Conservation (phyloP, 2,888 invertebrate genomes). For the Chamaedrilus cognettii region DNA sequence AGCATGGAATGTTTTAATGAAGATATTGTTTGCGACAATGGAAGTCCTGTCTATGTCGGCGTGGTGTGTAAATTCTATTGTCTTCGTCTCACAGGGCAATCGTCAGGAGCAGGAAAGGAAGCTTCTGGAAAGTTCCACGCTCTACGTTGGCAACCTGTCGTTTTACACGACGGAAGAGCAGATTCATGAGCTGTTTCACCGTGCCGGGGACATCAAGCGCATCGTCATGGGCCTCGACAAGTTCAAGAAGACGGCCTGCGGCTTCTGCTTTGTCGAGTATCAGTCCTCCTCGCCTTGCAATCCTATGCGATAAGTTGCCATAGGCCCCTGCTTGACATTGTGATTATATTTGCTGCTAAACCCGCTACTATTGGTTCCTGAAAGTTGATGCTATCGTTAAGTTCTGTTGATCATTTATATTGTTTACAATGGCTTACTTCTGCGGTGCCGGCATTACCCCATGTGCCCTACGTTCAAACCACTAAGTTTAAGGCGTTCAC, state of each 20-base stretch:
- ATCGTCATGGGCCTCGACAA: conserved; percentile 98
- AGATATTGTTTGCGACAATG: background rate
- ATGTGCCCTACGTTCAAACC: too few species aligned
- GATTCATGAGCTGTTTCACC: conserved; percentile 80
- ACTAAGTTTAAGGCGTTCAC: too few species aligned
- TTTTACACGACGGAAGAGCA: conserved; percentile 99
- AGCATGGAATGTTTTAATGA: background rate
- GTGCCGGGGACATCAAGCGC: conserved; percentile 89
- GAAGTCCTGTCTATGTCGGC: background rate
- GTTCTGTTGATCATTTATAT: too few species aligned
- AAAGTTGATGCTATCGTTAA: too few species aligned
- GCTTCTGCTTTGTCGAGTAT: conserved; percentile 98
- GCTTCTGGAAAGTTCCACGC: conserved; percentile 66
- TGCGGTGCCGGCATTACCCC: too few species aligned
- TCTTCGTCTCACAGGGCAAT: conserved; percentile 56
- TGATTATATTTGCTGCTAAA: too few species aligned
- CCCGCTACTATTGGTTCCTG: too few species aligned
- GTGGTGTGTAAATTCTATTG: background rate
- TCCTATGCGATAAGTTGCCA: too few species aligned
- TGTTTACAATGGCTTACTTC: too few species aligned
- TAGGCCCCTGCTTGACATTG: too few species aligned
- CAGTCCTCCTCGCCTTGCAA: too few species aligned
- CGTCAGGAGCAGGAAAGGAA: conserved; percentile 53
- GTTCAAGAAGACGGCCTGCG: conserved; percentile 97
- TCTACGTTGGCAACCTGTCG: conserved; percentile 96